phyloP scores from a whole-genome alignment of 2,797 vertebrate species.

The Esox lucius region DNA sequence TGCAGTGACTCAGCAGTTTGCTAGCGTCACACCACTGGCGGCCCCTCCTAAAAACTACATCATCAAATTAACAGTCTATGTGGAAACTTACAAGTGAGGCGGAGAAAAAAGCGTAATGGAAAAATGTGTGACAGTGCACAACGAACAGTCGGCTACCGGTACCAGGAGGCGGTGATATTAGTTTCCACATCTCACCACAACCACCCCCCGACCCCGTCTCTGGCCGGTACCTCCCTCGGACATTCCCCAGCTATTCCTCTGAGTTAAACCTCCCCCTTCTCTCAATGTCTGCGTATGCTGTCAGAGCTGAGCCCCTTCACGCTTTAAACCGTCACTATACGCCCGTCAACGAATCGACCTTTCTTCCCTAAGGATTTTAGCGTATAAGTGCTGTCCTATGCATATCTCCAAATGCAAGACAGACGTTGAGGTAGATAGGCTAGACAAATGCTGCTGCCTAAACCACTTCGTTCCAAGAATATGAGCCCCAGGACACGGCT shows the following conservation, averaged over 20 bases:
- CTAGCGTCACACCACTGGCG: conserved; percentile 47
- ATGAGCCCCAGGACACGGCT: conserved; percentile 1
- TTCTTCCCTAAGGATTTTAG: background rate
- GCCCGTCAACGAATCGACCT: conserved; percentile 16
- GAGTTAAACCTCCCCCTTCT: conserved; percentile 13
- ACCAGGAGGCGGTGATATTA: conserved; percentile 62
- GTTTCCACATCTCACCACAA: conserved; percentile 59
- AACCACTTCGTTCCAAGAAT: background rate
- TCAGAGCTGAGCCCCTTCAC: conserved; percentile 50
- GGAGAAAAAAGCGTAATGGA: conserved; percentile 49
- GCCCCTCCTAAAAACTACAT: conserved; percentile 48
- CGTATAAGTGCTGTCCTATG: background rate
- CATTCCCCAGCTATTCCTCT: conserved; percentile 25
- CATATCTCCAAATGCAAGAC: background rate
- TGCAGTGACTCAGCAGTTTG: conserved; percentile 50
- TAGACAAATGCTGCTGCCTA: background rate
- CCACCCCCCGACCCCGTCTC: conserved; percentile 34
- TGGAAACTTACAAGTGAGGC: conserved; percentile 43
- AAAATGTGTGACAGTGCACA: conserved; percentile 48
- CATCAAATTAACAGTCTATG: conserved; percentile 58
- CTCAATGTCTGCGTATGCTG: conserved; percentile 34
- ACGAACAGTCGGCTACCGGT: conserved; percentile 35
- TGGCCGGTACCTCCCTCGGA: conserved; percentile 35
- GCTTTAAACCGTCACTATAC: conserved; percentile 51
- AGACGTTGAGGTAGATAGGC: background rate